These are phyloP conservation scores for Philereme transversata DNA, from an alignment of 2,888 invertebrate species.

Conservation along the genomic window DNA sequence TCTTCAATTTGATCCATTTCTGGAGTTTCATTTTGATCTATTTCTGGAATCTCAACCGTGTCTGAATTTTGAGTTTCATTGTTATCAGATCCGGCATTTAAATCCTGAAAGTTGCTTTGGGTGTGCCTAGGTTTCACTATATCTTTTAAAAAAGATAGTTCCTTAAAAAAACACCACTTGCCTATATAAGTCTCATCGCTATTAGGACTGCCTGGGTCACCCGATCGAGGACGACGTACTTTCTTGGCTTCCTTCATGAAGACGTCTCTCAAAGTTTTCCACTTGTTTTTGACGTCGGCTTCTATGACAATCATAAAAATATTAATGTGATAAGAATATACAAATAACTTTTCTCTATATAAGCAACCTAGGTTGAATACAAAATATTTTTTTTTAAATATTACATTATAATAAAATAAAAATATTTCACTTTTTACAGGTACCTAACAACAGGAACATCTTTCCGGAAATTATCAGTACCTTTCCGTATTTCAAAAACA, in stretches of 20 bases:
- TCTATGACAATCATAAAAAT: slow-evolving; percentile 27
- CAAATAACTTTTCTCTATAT: slow-evolving; percentile 21
- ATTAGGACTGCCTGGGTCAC: slow-evolving; percentile 37
- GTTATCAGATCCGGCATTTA: slow-evolving; percentile 26
- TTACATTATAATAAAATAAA: slow-evolving; percentile 16
- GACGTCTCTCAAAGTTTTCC: slow-evolving; percentile 33
- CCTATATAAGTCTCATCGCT: slow-evolving; percentile 29
- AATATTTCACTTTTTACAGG: slow-evolving; percentile 26
- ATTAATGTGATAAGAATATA: slow-evolving; percentile 24
- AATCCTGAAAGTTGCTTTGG: slow-evolving; percentile 26
- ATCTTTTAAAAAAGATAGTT: slow-evolving; percentile 28
- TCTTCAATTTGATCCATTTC: slow-evolving; percentile 27
- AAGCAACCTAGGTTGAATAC: slow-evolving; percentile 4
- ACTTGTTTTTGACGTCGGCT: slow-evolving; percentile 31
- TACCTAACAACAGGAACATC: slow-evolving; percentile 31
- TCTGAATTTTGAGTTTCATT: slow-evolving; percentile 29
- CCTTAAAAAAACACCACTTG: slow-evolving; percentile 28
- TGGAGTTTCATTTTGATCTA: slow-evolving; percentile 25
- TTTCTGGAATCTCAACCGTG: slow-evolving; percentile 22
- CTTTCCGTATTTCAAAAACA: slow-evolving; percentile 36
- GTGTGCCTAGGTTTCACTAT: slow-evolving; percentile 27
- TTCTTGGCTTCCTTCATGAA: slow-evolving; percentile 35
- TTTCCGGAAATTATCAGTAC: slow-evolving; percentile 32
- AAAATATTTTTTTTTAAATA: background rate
- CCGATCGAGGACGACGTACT: slow-evolving; percentile 34